Base-by-base conservation (phyloP, 2,797 vertebrate species). In the Crocidura indochinensis region DNA sequence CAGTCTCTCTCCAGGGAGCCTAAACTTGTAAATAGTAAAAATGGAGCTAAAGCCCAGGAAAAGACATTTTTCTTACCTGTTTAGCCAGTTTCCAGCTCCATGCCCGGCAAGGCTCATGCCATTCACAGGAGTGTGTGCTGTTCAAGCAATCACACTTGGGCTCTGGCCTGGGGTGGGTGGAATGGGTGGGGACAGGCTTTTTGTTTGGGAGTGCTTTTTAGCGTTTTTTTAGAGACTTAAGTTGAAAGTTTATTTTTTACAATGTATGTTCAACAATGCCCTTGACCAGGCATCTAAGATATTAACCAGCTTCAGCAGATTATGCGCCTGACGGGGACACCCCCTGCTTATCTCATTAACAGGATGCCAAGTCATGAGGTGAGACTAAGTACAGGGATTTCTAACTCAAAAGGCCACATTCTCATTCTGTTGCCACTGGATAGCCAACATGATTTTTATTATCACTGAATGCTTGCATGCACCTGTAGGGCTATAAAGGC, bases 261-360 rank as follows among this genome's bases (percentile, higher is more conserved):
- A 96, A 96, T 95, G 92, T 96, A 29, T 97, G 96, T 97, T 98
- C 98, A 98, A 97, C 97, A 98, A 98, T 97, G 98, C 98, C 99
- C 99, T 99, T 99, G 99, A 99, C 99, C 96, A 95, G 98, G 98
- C 97, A 96, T 97, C 96, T 95, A 98, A 99, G 99, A 99, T 99
- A 99, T 99, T 99, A 99, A 99, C 98, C 99, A 99, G 98, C 99
- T 99, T 98, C 99, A 99, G 98, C 99, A 99, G 99, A 99, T 99
- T 98, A 99, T 99, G 99, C 99, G 99, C 92, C 98, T 99, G 98
- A 99, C 99, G 95, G 99, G 99, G 97, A 99, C 99, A 71, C 99
- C 99, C 97, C 99, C 99, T 94, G 98, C 98, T 79, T 99, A 99
- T 96, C 99, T 99, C 97, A 99, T 99, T 98, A 99, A 99, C 99